Percentiles rank a stretch among this genome's conserved stretches.
Evolutionary conservation across 2,113 vertebrate genomes (phyloP).

Genomic region (Heptranchias perlo): DNA sequence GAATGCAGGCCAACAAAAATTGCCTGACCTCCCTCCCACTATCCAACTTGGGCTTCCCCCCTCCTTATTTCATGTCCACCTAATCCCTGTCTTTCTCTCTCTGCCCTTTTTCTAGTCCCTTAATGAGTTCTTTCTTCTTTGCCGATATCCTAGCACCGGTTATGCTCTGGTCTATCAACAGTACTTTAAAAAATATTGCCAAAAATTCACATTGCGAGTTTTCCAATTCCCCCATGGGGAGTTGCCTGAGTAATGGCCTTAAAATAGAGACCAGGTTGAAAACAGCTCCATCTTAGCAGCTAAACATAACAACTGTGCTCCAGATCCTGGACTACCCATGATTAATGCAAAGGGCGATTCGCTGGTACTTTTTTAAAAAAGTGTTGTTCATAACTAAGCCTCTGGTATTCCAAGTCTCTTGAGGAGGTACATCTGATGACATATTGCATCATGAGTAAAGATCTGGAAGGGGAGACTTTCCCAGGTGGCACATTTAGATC

Average conservation of each 20-base stretch:
- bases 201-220: background rate
- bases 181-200: background rate
- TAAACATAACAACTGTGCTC: background rate
- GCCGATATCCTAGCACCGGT: background rate
- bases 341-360: background rate
- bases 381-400: background rate
- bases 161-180: background rate
- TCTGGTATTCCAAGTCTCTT: background rate
- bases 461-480: background rate
- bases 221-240: background rate
- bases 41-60: background rate
- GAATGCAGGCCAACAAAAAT: background rate
- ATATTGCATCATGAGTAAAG: background rate
- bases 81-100: background rate
- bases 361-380: background rate
- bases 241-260: background rate
- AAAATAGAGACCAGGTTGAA: background rate
- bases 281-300: background rate
- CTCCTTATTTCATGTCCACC: background rate
- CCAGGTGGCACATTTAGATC: background rate
- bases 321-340: background rate
- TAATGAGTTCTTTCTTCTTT: background rate
- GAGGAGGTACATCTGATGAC: background rate
- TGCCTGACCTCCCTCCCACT: background rate
- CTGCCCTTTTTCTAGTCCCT: background rate